phyloP scores from a whole-genome alignment of 2,113 vertebrate species.

The Xiphophorus hellerii region DNA sequence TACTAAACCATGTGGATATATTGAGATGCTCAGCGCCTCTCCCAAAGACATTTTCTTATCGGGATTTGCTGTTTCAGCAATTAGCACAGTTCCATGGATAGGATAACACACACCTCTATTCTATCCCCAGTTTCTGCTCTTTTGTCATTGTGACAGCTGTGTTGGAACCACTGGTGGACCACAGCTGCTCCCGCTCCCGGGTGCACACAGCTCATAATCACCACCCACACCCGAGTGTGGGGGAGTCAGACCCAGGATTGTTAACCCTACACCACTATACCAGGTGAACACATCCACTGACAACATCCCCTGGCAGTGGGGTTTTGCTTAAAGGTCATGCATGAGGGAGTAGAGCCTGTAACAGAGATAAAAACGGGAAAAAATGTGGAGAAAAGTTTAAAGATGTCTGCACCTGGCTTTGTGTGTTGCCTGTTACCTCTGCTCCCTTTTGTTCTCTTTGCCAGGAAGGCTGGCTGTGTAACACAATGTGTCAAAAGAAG shows the following conservation, averaged over 20 bases:
- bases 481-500: background rate
- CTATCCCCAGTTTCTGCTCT: constrained; percentile 14
- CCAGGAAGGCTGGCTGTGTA: constrained; percentile 39
- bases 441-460: constrained; percentile 31
- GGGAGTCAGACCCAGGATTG: constrained; percentile 38
- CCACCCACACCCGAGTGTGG: constrained; percentile 14
- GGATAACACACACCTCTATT: constrained; percentile 29
- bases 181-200: constrained; percentile 34
- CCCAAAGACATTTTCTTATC: constrained; percentile 63
- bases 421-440: background rate
- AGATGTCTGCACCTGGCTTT: background rate
- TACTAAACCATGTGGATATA: constrained; percentile 45
- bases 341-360: constrained; percentile 20
- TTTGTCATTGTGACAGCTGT: constrained; percentile 42
- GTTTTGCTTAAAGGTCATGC: background rate
- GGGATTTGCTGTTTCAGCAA: constrained; percentile 68
- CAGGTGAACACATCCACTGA: constrained; percentile 21
- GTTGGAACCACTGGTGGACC: constrained; percentile 24
- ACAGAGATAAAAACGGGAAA: constrained; percentile 14
- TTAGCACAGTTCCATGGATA: constrained; percentile 36
- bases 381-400: constrained; percentile 12
- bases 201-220: constrained; percentile 29
- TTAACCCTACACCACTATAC: constrained; percentile 42
- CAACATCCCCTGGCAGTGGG: constrained; percentile 20
- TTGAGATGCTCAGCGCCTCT: constrained; percentile 52